Base-by-base conservation (phyloP, 2,888 invertebrate genomes). In the Molorchus minor region DNA sequence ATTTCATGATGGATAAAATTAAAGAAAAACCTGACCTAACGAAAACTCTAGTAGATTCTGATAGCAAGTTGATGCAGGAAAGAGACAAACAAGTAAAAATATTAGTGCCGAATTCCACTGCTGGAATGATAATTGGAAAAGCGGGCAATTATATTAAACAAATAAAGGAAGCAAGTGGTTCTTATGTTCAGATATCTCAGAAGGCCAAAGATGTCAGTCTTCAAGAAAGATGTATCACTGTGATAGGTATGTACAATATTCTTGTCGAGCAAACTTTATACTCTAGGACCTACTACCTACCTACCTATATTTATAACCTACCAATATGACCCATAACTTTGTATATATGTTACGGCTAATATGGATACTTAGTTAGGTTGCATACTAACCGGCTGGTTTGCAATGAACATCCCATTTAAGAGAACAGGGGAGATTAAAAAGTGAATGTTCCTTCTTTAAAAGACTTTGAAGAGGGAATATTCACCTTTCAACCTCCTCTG, bases 71-170 rank as follows among this genome's bases (percentile, higher is more conserved):
- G 82, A 88, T 91, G 29, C 91, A 91, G 71, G 94, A 95, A 75
- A 87, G 95, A 74, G 95, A 95, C 77, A 94, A 94, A 81, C 95
- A 95, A 88, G 94, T 96, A 68, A 96, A 97, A 84, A 94, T 97
- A 76, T 84, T 97, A 74, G 96, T 97, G 81, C 96, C 96, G 67
- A 97, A 96, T 82, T 95, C 95, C 51, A 96, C 96, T 40, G 96
- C 96, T 59, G 96, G 96, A 74, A 96, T 97, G 96, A 96, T 97
- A 72, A 97, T 97, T 78, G 96, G 96, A 75, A 97, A 97, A 82
- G 94, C 93, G 57, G 96, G 96, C 73, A 93, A 94, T 83, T 96
- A 93, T 80, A 97, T 97, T 77, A 97, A 96, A 81, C 94, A 94
- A 84, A 92, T 96, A 75, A 95, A 95, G 82, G 95, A 96, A 81